Percentiles rank a stretch among this genome's conserved stretches.
phyloP scores from a whole-genome alignment of 2,888 invertebrate genomes.

The Ischnura elegans region DNA sequence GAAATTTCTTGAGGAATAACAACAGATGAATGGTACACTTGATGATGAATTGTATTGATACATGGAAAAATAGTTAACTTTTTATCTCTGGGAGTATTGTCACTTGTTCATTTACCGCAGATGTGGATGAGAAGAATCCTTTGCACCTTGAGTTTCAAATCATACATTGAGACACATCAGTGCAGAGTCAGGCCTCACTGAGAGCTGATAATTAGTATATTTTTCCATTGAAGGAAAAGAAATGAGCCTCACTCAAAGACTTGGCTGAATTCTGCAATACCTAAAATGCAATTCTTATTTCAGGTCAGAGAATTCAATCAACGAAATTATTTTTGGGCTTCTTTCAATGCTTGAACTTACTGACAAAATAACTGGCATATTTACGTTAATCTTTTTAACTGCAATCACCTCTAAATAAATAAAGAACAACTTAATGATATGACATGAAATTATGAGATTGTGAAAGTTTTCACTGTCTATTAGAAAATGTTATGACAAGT shows the following conservation, averaged over 20 bases:
- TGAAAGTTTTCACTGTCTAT: not conserved
- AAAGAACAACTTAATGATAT: not conserved
- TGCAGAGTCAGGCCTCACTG: not conserved
- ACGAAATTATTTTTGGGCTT: not conserved
- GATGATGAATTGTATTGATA: conserved; percentile 1
- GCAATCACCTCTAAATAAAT: not conserved
- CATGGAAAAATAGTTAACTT: conserved; percentile 26
- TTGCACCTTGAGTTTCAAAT: conserved; percentile 16
- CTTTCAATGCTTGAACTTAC: not conserved
- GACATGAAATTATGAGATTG: not conserved
- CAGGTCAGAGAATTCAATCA: not conserved
- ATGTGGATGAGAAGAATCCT: conserved; percentile 23
- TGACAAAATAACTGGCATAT: not conserved
- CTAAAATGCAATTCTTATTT: conserved; percentile 31
- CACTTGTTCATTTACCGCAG: not conserved
- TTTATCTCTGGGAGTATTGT: not conserved
- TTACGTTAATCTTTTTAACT: not conserved
- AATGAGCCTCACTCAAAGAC: not conserved
- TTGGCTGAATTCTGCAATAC: not conserved
- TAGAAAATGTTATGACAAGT: not conserved
- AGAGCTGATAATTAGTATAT: not conserved
- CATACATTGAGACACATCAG: not conserved
- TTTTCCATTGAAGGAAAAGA: not conserved
- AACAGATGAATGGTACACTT: conserved; percentile 22
- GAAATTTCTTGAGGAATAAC: conserved; percentile 27